Evolutionary conservation across 2,888 invertebrate genomes (phyloP), one percentile per base, ranked within the genome.

Genomic region (Trachelus troglodyta): DNA sequence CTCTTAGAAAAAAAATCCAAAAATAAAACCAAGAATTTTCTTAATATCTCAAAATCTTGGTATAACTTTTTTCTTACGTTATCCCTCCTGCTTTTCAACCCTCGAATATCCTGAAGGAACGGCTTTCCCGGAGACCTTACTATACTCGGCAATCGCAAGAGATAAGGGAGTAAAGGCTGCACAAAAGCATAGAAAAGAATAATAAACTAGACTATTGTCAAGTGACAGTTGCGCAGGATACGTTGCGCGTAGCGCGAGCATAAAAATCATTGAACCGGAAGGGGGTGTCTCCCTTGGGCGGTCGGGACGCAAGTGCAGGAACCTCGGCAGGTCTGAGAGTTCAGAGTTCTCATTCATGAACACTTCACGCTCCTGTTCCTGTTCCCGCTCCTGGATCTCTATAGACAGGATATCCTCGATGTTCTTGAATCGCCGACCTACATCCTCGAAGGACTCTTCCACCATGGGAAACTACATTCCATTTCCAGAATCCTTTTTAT

Each of bases 401-500:
- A 89, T 86, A 85, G 85, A 81, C 90, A 89, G 90, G 89, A 90
- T 89, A 89, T 89, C 87, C 90, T 88, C 80, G 77, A 83, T 79
- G 83, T 82, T 82, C 83, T 81, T 86, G 85, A 88, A 90, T 88
- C 87, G 83, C 84, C 86, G 90, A 89, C 89, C 90, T 85, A 90
- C 82, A 89, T 89, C 83, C 83, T 30, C 33, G 69, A 69, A 34
- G 74, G n/a, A 30, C 74, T 31, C 34, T 74, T 15, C 15, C 12
- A 34, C 35, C 74, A 74, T 74, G 74, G 74, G 74, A 74, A 74
- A 23, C 31, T 74, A 34, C 31, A 34, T 74, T 74, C 40, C 15
- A 40, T 40, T 15, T 40, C 40, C 40, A 40, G 40, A 40, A 40
- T 69, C 69, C 31, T 69, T 69, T 69, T 69, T 69, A 31, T 69